phyloP scores from a whole-genome alignment of 2,888 invertebrate species.

The Trimorus sp. region DNA sequence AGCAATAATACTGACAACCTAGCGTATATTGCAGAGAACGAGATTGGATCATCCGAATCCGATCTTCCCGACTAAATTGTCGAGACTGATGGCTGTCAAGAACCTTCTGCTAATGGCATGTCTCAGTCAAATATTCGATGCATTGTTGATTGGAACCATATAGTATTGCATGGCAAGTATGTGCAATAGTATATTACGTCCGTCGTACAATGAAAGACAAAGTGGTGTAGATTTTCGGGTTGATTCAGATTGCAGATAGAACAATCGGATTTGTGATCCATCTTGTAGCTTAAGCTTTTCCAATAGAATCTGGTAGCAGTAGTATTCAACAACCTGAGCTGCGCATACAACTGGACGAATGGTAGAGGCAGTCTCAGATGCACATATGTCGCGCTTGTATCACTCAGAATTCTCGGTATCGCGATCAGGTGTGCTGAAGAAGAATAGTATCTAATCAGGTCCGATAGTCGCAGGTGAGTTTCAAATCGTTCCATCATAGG shows the following conservation, averaged over 20 bases:
- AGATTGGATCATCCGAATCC: too few species aligned
- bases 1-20: too few species aligned
- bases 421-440: neutral
- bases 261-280: neutral
- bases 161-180: constrained; percentile 27
- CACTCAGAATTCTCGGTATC: neutral
- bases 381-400: neutral
- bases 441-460: neutral
- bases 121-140: neutral
- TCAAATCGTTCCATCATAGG: neutral
- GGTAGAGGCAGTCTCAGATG: neutral
- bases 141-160: neutral
- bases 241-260: neutral
- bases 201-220: too few species aligned
- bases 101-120: too few species aligned
- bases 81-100: too few species aligned
- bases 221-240: neutral
- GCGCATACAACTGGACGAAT: neutral
- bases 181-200: too few species aligned
- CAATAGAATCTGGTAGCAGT: neutral
- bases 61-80: too few species aligned
- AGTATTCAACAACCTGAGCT: neutral
- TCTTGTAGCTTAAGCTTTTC: neutral
- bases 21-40: too few species aligned
- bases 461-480: neutral